A percentile compares a stretch with the other conserved stretches of the same genome.
Conservation (phyloP, 2,797 vertebrate genomes). For the Ceyx erithaca region DNA sequence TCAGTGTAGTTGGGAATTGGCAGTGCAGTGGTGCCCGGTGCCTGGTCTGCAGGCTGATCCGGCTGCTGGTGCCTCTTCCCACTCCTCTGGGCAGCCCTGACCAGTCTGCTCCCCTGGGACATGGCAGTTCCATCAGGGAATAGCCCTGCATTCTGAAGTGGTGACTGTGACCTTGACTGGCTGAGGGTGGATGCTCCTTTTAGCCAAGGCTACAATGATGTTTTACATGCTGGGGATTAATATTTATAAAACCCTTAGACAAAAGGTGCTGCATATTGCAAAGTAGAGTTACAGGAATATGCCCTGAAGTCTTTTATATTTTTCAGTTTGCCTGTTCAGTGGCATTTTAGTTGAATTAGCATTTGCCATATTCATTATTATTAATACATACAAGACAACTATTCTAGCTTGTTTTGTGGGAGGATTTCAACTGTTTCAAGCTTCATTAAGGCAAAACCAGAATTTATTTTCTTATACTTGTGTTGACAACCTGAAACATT, state of each 20-base stretch:
- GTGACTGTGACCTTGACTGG: neutral
- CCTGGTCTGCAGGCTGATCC: neutral
- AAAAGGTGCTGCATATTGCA: conserved; percentile 5
- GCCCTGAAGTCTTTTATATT: neutral
- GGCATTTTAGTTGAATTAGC: neutral
- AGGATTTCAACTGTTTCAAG: neutral
- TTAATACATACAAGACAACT: neutral
- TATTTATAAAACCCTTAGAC: conserved; percentile 11
- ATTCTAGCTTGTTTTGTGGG: neutral
- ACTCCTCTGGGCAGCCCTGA: neutral
- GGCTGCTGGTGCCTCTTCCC: neutral
- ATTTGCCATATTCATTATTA: neutral
- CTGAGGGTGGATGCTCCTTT: neutral
- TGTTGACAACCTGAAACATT: neutral
- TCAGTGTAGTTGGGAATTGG: neutral
- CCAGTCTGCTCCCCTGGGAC: neutral
- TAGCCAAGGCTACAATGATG: neutral
- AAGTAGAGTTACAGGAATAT: neutral
- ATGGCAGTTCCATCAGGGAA: neutral
- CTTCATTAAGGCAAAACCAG: neutral
- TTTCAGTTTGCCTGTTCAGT: neutral
- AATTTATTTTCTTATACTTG: neutral
- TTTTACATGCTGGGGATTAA: neutral
- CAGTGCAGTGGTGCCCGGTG: neutral
- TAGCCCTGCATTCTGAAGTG: neutral